These are phyloP conservation scores for Mesodorylaimus sp. DNA, from an alignment of 2,888 invertebrate genomes.

Conservation along the genomic window DNA sequence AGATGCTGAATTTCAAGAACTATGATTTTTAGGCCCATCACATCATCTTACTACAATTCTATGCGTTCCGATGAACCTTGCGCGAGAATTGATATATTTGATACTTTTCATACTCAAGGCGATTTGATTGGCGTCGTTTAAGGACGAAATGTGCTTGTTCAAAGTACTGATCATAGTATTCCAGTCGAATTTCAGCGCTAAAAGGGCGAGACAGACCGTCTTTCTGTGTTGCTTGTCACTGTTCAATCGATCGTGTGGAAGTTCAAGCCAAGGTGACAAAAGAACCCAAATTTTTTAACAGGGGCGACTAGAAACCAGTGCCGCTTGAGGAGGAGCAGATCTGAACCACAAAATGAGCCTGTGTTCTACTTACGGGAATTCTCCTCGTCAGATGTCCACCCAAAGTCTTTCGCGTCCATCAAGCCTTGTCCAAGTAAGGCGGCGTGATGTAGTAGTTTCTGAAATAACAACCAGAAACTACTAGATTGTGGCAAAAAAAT, in stretches of 20 bases:
- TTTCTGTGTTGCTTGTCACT: too few relatives aligned
- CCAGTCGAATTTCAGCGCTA: constrained; percentile 32
- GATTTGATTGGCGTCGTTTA: constrained; percentile 41
- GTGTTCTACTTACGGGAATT: background rate
- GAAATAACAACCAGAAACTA: too few relatives aligned
- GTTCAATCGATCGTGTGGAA: too few relatives aligned
- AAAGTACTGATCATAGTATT: constrained; percentile 34
- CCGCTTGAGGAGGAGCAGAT: too few relatives aligned
- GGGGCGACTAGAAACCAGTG: too few relatives aligned
- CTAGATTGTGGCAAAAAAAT: too few relatives aligned
- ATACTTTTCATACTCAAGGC: constrained; percentile 34
- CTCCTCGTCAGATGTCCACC: constrained; percentile 27
- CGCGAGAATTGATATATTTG: constrained; percentile 40
- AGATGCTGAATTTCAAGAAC: background rate
- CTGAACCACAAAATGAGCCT: background rate
- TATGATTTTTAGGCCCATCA: background rate
- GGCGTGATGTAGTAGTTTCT: constrained; percentile 90
- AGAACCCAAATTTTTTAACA: too few relatives aligned
- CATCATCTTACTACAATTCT: constrained; percentile 31
- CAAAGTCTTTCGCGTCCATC: constrained; percentile 41
- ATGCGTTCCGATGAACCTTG: constrained; percentile 36
- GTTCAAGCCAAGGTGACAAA: too few relatives aligned
- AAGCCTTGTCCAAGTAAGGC: constrained; percentile 54
- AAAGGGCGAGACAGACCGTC: too few relatives aligned
- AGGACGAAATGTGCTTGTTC: constrained; percentile 37